A percentile compares a stretch with the other conserved stretches of the same genome.
These are phyloP conservation scores for Bergia puertoricense DNA, from an alignment of 92 coral and sea anemone genomes.

Conservation along the genomic window DNA sequence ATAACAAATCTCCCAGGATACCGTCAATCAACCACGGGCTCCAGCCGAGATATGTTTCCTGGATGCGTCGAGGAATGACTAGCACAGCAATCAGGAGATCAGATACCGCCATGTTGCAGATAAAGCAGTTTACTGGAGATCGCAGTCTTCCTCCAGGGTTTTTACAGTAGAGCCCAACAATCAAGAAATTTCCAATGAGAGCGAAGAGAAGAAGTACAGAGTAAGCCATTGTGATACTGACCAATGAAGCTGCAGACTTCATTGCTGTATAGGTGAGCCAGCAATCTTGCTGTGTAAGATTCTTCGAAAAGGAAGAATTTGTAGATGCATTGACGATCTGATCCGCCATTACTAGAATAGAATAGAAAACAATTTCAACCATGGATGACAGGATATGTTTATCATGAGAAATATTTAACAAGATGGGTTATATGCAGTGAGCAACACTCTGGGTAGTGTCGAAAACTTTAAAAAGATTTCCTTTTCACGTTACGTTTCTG, in stretches of 20 bases:
- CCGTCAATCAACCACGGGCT: slow-evolving; percentile 34
- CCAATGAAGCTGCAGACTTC: neutral
- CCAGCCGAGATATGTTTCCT: slow-evolving; percentile 36
- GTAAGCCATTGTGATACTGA: slow-evolving; percentile 15
- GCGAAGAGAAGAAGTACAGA: slow-evolving; percentile 7
- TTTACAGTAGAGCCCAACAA: slow-evolving; percentile 12
- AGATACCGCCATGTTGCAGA: slow-evolving; percentile 36
- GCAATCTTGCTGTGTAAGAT: neutral
- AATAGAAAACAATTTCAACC: neutral
- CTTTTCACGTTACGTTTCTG: too few relatives aligned
- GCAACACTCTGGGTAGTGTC: too few relatives aligned
- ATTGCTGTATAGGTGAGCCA: slow-evolving; percentile 10
- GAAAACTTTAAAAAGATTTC: too few relatives aligned
- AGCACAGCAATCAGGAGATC: slow-evolving; percentile 26
- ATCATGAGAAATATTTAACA: too few relatives aligned
- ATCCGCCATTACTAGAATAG: neutral
- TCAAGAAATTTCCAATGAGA: slow-evolving; percentile 17
- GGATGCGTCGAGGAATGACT: slow-evolving; percentile 41
- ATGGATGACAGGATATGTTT: neutral
- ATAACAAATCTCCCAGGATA: slow-evolving; percentile 4
- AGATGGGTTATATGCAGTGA: neutral
- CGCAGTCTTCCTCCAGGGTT: slow-evolving; percentile 33
- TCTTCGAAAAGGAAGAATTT: neutral
- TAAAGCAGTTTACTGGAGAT: slow-evolving; percentile 19
- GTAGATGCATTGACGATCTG: neutral